phyloP scores from a whole-genome alignment of 1,140 invertebrate genomes.

The Brachionus paranguensis region DNA sequence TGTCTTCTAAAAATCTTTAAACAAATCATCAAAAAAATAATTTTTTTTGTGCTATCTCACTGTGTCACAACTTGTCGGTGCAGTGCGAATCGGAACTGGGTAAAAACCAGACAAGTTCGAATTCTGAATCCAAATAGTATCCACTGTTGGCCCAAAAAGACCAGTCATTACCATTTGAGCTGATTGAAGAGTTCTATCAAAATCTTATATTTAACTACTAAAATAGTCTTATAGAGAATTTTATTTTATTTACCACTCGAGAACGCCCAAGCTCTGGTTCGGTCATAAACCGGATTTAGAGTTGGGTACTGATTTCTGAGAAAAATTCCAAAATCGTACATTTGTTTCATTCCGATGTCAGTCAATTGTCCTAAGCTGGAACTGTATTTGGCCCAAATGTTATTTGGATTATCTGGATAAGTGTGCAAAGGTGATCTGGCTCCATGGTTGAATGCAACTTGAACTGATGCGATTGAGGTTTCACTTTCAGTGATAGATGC shows the following conservation, averaged over 20 bases:
- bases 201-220: background rate
- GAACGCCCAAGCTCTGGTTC: background rate
- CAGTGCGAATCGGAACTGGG: background rate
- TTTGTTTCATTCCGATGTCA: background rate
- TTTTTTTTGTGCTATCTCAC: background rate
- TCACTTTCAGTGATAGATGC: background rate
- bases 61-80: background rate
- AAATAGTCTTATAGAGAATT: background rate
- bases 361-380: background rate
- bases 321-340: background rate
- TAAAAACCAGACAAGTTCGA: background rate
- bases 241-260: background rate
- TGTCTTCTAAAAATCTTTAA: background rate
- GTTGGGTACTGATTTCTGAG: background rate
- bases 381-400: background rate
- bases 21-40: background rate
- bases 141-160: background rate
- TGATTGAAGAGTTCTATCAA: constrained; percentile 1
- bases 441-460: background rate
- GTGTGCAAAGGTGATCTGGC: background rate
- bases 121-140: background rate
- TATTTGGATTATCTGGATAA: background rate
- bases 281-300: background rate
- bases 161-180: constrained; percentile 25
- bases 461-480: background rate